Base-by-base conservation (phyloP, 2,113 vertebrate species). In the Balaenoptera acutorostrata region DNA sequence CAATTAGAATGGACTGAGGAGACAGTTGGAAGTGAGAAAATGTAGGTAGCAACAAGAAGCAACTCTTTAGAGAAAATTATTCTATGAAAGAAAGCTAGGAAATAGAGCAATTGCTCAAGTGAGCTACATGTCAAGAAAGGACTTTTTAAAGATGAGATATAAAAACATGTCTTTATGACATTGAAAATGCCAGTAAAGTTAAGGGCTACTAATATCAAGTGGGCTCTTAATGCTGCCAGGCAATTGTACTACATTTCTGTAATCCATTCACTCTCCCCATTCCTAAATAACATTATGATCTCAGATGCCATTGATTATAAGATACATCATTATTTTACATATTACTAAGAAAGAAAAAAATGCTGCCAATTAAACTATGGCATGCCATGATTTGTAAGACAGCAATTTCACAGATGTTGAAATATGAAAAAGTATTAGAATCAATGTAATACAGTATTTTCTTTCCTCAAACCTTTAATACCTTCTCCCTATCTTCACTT, bases 381-480 rank as follows among this genome's bases (percentile, higher is more conserved):
- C 13, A 46, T 57, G 44, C 25, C 13, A 82, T 82, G n/a, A 80
- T 77, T 88, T 72, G 31, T 74, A 88, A 68, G 57, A 80, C 4
- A 80, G 46, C 83, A 95, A 49, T 74, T 82, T 81, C 10, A 11
- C 90, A 92, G 20, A 49, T 39, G 41, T 36, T 84, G 44, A 75
- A 82, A 96, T 66, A 57, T 57, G 36, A 75, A 88, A 81, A 90
- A 88, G 14, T 57, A 57, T 95, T 63, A 92, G n/a, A 81, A 75
- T 90, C 12, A 64, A 13, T 55, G 36, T 63, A 63, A 63, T 90
- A 69, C 29, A 44, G n/a, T 41, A 33, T 61, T 86, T 96, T 86
- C 61, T 84, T 23, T 69, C 29, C 75, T 87, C 49, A 72, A 12
- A 57, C 27, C 39, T 90, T 15, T 10, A 63, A 44, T 55, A 85